phyloP scores from a whole-genome alignment of 2,888 invertebrate genomes.

The Dasypolia templi region DNA sequence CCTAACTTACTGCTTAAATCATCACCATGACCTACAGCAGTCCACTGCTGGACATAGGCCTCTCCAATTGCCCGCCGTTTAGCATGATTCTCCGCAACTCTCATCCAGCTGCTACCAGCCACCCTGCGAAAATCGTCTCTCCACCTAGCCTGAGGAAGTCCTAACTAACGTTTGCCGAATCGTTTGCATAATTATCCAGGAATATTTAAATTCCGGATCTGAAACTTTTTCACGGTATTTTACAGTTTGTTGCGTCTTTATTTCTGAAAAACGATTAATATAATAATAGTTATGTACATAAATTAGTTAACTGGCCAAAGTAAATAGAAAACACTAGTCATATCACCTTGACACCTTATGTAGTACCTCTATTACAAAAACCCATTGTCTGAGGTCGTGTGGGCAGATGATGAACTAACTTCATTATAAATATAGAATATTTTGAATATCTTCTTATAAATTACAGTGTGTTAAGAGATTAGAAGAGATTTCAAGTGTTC shows the following conservation, averaged over 20 bases:
- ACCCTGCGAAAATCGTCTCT: too few species aligned
- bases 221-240: neutral
- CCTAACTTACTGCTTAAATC: neutral
- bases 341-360: constrained; percentile 68
- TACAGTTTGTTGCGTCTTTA: neutral
- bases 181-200: neutral
- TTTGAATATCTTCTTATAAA: constrained; percentile 22
- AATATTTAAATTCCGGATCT: neutral
- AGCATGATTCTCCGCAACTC: too few species aligned
- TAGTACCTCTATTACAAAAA: constrained; percentile 56
- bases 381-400: constrained; percentile 60
- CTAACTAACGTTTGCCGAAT: too few species aligned
- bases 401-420: constrained; percentile 55
- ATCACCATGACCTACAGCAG: too few species aligned
- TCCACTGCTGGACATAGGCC: too few species aligned
- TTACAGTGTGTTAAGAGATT: neutral
- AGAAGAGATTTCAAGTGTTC: neutral
- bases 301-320: constrained; percentile 39
- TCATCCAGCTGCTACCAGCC: too few species aligned
- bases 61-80: too few species aligned
- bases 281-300: neutral
- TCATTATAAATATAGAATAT: constrained; percentile 35
- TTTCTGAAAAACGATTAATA: neutral
- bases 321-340: constrained; percentile 66
- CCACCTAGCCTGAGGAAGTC: too few species aligned